Evolutionary conservation across 1,140 invertebrate genomes (phyloP).

Genomic region (Planococcus citri): DNA sequence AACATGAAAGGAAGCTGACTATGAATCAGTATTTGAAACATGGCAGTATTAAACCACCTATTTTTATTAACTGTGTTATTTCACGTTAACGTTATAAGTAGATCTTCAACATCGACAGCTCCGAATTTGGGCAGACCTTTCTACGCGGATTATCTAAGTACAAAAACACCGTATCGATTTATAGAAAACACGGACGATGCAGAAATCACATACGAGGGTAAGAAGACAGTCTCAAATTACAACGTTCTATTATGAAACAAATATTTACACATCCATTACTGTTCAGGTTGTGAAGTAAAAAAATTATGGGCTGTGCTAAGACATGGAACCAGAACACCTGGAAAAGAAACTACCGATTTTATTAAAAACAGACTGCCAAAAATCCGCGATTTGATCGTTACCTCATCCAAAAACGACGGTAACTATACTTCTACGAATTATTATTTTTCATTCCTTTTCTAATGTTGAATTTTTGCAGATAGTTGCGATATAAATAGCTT

Average conservation of each 20-base stretch:
- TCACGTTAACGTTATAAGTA: too few relatives aligned
- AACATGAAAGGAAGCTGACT: too few relatives aligned
- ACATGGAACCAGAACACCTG: conserved; percentile 54
- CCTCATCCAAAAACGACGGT: conserved; percentile 30
- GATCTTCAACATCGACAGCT: background rate
- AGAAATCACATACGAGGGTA: background rate
- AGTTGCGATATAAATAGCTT: conserved; percentile 35
- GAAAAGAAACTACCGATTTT: conserved; percentile 37
- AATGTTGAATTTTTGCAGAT: conserved; percentile 23
- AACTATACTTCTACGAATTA: conserved; percentile 28
- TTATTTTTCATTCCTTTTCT: conserved; percentile 20
- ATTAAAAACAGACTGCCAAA: conserved; percentile 38
- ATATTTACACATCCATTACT: background rate
- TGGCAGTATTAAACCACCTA: too few relatives aligned
- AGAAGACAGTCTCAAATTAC: background rate
- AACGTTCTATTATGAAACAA: background rate
- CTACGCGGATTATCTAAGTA: background rate
- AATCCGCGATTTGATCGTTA: conserved; percentile 40
- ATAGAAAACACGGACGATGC: background rate
- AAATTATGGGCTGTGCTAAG: conserved; percentile 52
- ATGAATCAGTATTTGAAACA: too few relatives aligned
- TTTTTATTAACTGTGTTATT: too few relatives aligned
- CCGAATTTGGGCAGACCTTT: background rate
- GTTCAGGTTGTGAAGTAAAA: conserved; percentile 42
- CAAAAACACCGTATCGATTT: conserved; percentile 2